A percentile compares a stretch with the other conserved stretches of the same genome.
Evolutionary conservation across 2,113 vertebrate species (phyloP).

Genomic region (Diadophis punctatus): DNA sequence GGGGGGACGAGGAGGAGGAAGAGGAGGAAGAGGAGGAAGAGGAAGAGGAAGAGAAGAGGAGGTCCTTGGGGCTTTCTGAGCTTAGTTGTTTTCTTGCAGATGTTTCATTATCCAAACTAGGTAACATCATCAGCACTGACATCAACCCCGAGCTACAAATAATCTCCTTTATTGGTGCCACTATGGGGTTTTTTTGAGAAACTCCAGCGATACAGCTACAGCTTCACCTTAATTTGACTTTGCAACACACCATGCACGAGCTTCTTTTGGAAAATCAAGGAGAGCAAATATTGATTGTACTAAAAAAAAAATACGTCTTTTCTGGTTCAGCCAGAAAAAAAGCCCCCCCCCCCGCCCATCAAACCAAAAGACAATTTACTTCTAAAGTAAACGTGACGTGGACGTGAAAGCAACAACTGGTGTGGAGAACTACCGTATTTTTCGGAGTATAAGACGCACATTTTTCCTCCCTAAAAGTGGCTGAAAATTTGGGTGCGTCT

Average conservation of each 20-base stretch:
- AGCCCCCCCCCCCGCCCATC: neutral
- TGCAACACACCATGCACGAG: neutral
- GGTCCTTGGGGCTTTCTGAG: too few relatives aligned
- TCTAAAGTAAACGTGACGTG: neutral
- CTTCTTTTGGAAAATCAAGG: neutral
- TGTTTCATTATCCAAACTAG: too few relatives aligned
- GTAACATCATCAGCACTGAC: too few relatives aligned
- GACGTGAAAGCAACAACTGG: neutral
- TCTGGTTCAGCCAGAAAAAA: neutral
- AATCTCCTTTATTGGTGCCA: neutral
- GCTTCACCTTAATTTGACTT: neutral
- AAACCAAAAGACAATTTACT: neutral
- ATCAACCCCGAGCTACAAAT: neutral
- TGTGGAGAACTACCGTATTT: too few relatives aligned
- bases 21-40: too few relatives aligned
- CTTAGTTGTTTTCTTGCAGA: too few relatives aligned
- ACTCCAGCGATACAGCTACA: neutral
- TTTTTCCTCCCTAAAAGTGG: too few relatives aligned
- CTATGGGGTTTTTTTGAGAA: neutral
- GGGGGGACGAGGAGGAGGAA: too few relatives aligned
- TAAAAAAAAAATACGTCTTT: neutral
- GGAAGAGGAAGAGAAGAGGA: too few relatives aligned
- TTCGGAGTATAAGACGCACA: too few relatives aligned
- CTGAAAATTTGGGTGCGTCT: too few relatives aligned
- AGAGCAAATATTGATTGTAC: neutral